Evolutionary conservation across 2,113 vertebrate species (phyloP).

Genomic region (Panurus biarmicus): DNA sequence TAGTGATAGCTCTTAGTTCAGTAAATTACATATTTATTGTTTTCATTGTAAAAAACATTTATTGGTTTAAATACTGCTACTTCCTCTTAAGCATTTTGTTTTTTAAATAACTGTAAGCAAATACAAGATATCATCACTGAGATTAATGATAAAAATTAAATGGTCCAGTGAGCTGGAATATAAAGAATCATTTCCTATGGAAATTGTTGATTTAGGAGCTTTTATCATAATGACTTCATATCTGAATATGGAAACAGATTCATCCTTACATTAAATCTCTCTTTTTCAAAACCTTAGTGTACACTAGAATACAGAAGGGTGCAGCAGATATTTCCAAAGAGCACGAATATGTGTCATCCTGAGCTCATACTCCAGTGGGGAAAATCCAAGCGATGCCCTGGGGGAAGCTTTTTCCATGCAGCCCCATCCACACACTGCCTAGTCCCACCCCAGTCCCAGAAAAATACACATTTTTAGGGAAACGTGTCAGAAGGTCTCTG

Average conservation of each 20-base stretch:
- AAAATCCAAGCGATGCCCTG: not conserved
- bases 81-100: not conserved
- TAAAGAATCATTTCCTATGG: not conserved
- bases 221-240: not conserved
- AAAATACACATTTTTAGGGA: not conserved
- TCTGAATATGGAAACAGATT: not conserved
- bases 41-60: not conserved
- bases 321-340: not conserved
- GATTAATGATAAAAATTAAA: constrained; percentile 2
- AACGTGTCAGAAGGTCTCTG: not conserved
- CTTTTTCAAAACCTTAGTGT: not conserved
- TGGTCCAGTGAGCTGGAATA: not conserved
- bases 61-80: not conserved
- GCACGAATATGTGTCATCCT: not conserved
- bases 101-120: constrained; percentile 4
- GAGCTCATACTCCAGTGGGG: not conserved
- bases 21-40: not conserved
- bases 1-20: not conserved
- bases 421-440: not conserved
- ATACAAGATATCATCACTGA: not conserved
- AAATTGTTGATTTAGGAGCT: constrained; percentile 2
- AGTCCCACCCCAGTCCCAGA: not conserved
- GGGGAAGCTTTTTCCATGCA: not conserved
- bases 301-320: not conserved
- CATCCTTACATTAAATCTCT: not conserved